Conservation (phyloP, 92 coral and sea anemone genomes). For the Siderastrea siderea region DNA sequence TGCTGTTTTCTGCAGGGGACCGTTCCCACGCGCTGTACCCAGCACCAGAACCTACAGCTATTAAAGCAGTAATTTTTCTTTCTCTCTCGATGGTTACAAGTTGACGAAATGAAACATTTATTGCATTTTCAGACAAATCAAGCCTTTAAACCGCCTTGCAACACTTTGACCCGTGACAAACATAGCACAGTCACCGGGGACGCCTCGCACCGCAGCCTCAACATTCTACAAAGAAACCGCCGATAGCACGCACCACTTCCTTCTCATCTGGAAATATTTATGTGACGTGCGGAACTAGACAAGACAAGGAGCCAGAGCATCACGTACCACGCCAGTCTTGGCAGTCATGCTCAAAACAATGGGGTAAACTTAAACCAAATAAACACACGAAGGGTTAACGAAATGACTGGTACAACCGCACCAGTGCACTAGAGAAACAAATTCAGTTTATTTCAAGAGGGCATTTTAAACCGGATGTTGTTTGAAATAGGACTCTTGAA, state of each 20-base stretch:
- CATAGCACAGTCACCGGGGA: slow-evolving; percentile 14
- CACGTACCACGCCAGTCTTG: slow-evolving; percentile 28
- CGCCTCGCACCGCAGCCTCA: slow-evolving; percentile 12
- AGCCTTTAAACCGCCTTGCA: slow-evolving; percentile 36
- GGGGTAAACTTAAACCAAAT: background rate
- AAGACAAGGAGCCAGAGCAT: background rate
- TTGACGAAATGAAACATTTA: slow-evolving; percentile 18
- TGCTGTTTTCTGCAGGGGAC: background rate
- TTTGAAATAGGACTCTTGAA: slow-evolving; percentile 67
- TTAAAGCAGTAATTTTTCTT: background rate
- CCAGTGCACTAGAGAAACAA: slow-evolving; percentile 10
- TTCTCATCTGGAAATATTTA: slow-evolving; percentile 57
- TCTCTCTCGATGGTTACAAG: background rate
- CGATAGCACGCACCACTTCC: slow-evolving; percentile 23
- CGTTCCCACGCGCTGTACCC: background rate
- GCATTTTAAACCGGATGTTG: slow-evolving; percentile 82
- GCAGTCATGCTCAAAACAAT: background rate
- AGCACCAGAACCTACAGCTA: background rate
- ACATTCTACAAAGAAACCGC: slow-evolving; percentile 47
- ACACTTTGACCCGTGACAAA: slow-evolving; percentile 60
- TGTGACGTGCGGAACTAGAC: background rate
- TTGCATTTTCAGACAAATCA: slow-evolving; percentile 16
- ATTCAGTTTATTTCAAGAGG: slow-evolving; percentile 48
- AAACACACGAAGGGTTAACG: background rate
- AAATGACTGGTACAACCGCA: background rate